Evolutionary conservation across 2,113 vertebrate species (phyloP).

Genomic region (Phocoena sinus): DNA sequence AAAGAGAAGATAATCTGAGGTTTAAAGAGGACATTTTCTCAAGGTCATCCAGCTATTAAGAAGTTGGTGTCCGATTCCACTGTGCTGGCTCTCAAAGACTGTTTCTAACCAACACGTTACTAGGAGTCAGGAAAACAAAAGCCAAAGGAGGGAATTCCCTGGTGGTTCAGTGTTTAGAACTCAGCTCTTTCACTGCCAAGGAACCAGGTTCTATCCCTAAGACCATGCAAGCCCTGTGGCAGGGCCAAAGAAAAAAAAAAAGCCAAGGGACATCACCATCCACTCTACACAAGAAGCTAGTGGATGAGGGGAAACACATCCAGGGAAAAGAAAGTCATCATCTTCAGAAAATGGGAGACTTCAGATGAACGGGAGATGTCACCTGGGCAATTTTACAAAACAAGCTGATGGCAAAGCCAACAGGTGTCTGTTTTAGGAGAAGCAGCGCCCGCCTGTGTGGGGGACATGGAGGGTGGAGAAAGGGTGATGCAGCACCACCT

Average conservation of each 20-base stretch:
- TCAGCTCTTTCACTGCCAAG: neutral
- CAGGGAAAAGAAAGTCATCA: neutral
- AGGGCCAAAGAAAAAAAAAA: neutral
- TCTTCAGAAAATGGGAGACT: neutral
- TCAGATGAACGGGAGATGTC: neutral
- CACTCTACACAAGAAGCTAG: neutral
- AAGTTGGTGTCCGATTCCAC: fast-evolving
- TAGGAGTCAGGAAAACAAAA: neutral
- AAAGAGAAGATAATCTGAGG: too few species aligned
- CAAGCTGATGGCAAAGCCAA: neutral
- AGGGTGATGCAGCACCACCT: neutral
- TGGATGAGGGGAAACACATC: neutral
- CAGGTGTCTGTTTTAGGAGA: neutral
- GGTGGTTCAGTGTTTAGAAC: neutral
- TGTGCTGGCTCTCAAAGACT: fast-evolving
- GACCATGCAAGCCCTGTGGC: neutral
- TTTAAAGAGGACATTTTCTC: neutral
- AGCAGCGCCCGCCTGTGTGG: neutral
- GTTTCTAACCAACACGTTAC: fast-evolving
- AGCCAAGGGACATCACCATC: fast-evolving
- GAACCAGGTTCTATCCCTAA: neutral
- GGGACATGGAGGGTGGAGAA: neutral
- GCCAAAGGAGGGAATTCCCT: neutral
- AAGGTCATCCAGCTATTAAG: neutral
- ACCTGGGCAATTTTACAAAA: neutral